Evolutionary conservation across 2,888 invertebrate species (phyloP), one percentile per base, ranked within the genome.

Genomic region (Apamea crenata): DNA sequence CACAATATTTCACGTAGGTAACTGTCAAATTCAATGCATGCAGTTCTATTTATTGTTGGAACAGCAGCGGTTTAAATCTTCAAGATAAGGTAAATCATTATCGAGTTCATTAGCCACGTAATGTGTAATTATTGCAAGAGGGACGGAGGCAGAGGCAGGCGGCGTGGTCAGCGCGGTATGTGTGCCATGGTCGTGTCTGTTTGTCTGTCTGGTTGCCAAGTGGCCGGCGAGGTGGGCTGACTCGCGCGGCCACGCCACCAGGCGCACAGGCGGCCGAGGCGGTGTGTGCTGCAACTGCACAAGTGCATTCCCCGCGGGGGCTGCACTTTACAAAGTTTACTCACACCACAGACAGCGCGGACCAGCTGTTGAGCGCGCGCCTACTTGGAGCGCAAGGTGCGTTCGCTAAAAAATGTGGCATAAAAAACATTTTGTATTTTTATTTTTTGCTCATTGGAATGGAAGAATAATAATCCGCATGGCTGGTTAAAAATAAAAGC

Each of bases 171-270:
- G 87, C 81, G 71, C 69, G 77, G 85, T 89, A 92, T 91, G 87
- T 92, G 89, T 91, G 92, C 92, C 92, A 91, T 80, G 90, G 91
- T 63, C 91, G 82, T 90, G 91, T 90, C 87, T 92, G 92, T 92
- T 91, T 89, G 93, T 91, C 84, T 90, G 92, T 91, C 88, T 93
- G 93, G 96, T 96, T 96, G 96, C 95, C 96, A 96, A 96, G 96
- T 96, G 96, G 95, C 92, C 95, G 90, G 94, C 92, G 92, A 92
- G 90, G 92, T 93, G 94, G 93, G 94, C 93, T 93, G 90, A 89
- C 89, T 76, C 87, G 90, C 91, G 94, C 94, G 96, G 94, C 95
- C 95, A 91, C 85, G 81, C 74, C 91, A 97, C 96, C 93, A 96
- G 97, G 97, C 93, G 91, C 85, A 70, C 96, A 97, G 94, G 81